Evolutionary conservation across 2,888 invertebrate genomes (phyloP).

Genomic region (Cynaeus angustus): DNA sequence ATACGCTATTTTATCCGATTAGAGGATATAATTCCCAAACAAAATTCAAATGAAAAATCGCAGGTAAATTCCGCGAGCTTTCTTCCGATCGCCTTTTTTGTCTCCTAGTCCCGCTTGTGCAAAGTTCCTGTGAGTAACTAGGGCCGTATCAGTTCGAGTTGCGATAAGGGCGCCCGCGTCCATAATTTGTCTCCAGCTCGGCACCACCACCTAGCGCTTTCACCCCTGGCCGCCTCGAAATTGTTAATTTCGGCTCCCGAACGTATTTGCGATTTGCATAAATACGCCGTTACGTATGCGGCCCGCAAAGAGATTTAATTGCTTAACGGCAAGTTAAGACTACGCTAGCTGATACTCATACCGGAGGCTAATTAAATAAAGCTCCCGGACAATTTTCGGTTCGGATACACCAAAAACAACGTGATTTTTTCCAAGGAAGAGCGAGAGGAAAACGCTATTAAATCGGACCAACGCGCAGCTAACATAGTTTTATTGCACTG

Average conservation of each 20-base stretch:
- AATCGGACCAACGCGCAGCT: constrained; percentile 25
- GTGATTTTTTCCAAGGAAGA: constrained; percentile 35
- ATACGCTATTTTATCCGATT: too few relatives aligned
- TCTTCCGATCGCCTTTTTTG: not conserved
- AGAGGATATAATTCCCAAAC: too few relatives aligned
- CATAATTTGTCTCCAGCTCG: constrained; percentile 47
- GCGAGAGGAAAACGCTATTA: constrained; percentile 9
- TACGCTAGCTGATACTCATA: constrained; percentile 66
- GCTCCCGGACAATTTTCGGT: constrained; percentile 67
- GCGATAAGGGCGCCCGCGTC: constrained; percentile 41
- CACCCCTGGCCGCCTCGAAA: constrained; percentile 55
- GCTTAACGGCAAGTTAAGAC: constrained; percentile 68
- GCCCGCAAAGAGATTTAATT: constrained; percentile 69
- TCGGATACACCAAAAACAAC: constrained; percentile 57
- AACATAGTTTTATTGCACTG: constrained; percentile 21
- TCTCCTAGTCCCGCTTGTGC: not conserved
- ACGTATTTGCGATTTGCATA: constrained; percentile 67
- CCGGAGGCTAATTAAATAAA: constrained; percentile 68
- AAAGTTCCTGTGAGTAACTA: constrained; percentile 23
- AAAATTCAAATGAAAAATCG: too few relatives aligned
- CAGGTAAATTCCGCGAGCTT: too few relatives aligned
- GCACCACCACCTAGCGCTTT: constrained; percentile 34
- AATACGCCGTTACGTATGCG: constrained; percentile 69
- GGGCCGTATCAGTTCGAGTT: constrained; percentile 40
- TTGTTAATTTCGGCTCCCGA: constrained; percentile 64